These are phyloP conservation scores for Narcine bancroftii DNA, from an alignment of 2,113 vertebrate genomes.

Conservation along the genomic window DNA sequence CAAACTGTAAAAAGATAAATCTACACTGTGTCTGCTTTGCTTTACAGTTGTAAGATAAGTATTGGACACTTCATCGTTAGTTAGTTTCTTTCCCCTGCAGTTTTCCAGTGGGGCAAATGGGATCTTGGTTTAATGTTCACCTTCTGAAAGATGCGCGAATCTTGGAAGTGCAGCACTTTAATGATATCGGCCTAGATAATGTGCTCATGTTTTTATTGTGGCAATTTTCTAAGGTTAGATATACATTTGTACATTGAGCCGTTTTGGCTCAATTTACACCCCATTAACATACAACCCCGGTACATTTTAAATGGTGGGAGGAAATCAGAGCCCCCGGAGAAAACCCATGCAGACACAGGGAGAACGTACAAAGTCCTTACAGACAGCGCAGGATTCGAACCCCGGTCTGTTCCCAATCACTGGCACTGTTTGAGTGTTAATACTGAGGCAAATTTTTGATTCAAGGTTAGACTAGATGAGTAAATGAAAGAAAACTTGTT, in stretches of 20 bases:
- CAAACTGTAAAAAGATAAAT: not conserved
- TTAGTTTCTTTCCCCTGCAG: not conserved
- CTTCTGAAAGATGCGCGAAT: not conserved
- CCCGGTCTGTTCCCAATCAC: too few relatives aligned
- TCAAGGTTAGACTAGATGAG: not conserved
- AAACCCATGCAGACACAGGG: too few relatives aligned
- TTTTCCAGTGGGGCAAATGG: not conserved
- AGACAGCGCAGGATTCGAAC: too few relatives aligned
- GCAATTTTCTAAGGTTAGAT: not conserved
- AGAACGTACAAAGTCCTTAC: too few relatives aligned
- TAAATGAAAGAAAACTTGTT: not conserved
- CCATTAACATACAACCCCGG: too few relatives aligned
- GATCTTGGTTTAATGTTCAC: not conserved
- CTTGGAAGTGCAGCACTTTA: not conserved
- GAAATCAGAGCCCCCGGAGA: too few relatives aligned
- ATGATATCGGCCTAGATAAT: not conserved
- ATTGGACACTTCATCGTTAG: not conserved
- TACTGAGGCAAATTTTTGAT: not conserved
- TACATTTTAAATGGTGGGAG: too few relatives aligned
- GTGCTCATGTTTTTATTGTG: not conserved
- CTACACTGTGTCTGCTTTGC: not conserved
- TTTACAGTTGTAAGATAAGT: not conserved
- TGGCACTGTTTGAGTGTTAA: too few relatives aligned
- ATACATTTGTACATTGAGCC: too few relatives aligned
- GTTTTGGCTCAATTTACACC: too few relatives aligned